Evolutionary conservation across 2,797 vertebrate genomes (phyloP).

Genomic region (Phoxinus dragarum): DNA sequence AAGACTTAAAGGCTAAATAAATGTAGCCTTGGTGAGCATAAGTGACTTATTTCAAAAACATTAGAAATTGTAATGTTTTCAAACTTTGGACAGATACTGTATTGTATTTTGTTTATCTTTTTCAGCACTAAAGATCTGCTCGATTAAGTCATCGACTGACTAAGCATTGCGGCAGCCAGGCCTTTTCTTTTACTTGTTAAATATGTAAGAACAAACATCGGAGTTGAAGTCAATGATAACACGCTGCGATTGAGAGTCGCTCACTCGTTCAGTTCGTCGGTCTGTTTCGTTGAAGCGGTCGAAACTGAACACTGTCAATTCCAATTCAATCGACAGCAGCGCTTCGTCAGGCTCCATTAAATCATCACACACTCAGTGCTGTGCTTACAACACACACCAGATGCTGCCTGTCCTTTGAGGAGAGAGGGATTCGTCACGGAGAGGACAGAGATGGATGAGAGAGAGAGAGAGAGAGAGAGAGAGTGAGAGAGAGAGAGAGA

Average conservation of each 20-base stretch:
- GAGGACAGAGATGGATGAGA: conserved; percentile 24
- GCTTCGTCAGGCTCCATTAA: conserved; percentile 52
- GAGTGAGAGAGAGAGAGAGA: not conserved
- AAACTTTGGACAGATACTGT: not conserved
- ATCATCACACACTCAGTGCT: conserved; percentile 34
- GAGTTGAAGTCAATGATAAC: not conserved
- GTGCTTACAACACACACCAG: conserved; percentile 52
- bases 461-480: conserved; percentile 9
- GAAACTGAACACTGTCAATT: conserved; percentile 49
- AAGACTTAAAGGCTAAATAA: no score
- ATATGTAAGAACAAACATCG: not conserved
- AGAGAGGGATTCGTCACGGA: conserved; percentile 44
- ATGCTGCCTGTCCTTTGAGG: conserved; percentile 42
- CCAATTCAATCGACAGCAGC: conserved; percentile 51
- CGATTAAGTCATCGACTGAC: not conserved
- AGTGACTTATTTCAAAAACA: not conserved
- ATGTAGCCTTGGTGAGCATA: not conserved
- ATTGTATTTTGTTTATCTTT: no score
- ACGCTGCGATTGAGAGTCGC: not conserved
- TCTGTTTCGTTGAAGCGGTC: not conserved
- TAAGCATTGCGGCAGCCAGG: not conserved
- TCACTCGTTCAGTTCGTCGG: not conserved
- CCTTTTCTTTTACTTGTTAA: not conserved
- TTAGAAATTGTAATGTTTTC: not conserved
- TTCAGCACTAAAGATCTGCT: not conserved